phyloP scores from a whole-genome alignment of 2,888 invertebrate species.

The Tetrapedia diversipes region DNA sequence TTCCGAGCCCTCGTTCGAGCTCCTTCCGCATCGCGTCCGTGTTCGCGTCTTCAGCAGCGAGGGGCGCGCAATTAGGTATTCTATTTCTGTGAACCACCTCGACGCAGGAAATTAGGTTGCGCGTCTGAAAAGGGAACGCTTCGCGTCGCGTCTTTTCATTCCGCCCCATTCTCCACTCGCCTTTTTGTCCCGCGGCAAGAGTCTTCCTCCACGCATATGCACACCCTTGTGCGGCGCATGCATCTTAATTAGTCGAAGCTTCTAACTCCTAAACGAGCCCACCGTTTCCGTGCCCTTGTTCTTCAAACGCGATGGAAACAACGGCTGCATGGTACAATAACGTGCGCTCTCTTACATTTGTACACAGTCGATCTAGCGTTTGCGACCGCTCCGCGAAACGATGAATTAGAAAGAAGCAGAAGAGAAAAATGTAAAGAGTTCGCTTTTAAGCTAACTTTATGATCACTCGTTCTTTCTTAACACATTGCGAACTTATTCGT shows the following conservation, averaged over 20 bases:
- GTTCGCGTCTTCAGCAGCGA: background rate
- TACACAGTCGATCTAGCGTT: no score
- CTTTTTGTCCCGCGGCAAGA: constrained; percentile 19
- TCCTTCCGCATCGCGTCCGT: background rate
- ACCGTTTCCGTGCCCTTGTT: background rate
- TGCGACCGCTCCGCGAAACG: no score
- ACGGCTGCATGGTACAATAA: no score
- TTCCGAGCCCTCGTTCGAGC: background rate
- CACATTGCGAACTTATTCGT: no score
- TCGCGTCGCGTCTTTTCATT: constrained; percentile 31
- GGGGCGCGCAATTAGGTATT: constrained; percentile 22
- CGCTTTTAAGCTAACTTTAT: no score
- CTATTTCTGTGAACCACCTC: constrained; percentile 25
- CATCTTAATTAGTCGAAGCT: constrained; percentile 31
- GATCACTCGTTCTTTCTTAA: no score
- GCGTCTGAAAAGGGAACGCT: constrained; percentile 19
- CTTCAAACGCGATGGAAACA: background rate
- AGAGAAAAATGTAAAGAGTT: no score
- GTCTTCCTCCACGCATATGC: background rate
- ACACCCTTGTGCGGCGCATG: background rate
- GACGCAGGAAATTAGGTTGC: constrained; percentile 31
- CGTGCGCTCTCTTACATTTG: no score
- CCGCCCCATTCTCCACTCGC: background rate
- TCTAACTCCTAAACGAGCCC: constrained; percentile 1
- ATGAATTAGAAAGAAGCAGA: no score